phyloP scores from a whole-genome alignment of 2,113 vertebrate genomes.

The Crocuta crocuta region DNA sequence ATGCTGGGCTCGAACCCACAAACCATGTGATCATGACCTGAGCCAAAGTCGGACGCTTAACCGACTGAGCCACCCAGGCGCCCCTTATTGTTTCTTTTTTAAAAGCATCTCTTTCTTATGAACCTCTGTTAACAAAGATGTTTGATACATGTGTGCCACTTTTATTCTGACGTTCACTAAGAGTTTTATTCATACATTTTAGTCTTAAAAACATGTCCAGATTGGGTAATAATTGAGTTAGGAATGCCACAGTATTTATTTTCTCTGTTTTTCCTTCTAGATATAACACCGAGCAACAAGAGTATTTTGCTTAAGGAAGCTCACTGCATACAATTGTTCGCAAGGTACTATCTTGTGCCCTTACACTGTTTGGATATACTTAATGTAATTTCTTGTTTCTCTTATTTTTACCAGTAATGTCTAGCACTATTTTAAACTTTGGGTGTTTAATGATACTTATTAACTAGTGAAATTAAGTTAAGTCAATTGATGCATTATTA shows the following conservation, averaged over 20 bases:
- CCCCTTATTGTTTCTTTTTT: neutral
- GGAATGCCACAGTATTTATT: neutral
- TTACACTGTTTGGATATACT: neutral
- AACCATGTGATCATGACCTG: too few relatives aligned
- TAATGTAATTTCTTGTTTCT: neutral
- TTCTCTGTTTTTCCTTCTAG: neutral
- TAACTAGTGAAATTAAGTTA: neutral
- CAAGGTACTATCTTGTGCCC: neutral
- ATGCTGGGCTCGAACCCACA: too few relatives aligned
- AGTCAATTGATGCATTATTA: neutral
- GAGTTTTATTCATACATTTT: neutral
- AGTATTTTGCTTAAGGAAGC: neutral
- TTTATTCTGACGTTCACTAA: constrained; percentile 5
- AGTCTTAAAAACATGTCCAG: neutral
- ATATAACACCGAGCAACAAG: neutral
- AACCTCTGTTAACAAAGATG: neutral
- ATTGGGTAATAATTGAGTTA: neutral
- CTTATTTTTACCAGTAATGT: neutral
- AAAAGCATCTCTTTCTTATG: neutral
- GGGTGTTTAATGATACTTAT: neutral
- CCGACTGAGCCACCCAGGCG: too few relatives aligned
- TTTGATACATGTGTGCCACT: neutral
- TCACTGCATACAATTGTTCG: neutral
- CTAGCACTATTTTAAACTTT: neutral
- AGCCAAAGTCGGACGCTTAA: too few relatives aligned